Percentiles rank a stretch among this genome's conserved stretches.
These are phyloP conservation scores for Melieria omissa DNA, from an alignment of 2,888 invertebrate genomes.

Conservation along the genomic window DNA sequence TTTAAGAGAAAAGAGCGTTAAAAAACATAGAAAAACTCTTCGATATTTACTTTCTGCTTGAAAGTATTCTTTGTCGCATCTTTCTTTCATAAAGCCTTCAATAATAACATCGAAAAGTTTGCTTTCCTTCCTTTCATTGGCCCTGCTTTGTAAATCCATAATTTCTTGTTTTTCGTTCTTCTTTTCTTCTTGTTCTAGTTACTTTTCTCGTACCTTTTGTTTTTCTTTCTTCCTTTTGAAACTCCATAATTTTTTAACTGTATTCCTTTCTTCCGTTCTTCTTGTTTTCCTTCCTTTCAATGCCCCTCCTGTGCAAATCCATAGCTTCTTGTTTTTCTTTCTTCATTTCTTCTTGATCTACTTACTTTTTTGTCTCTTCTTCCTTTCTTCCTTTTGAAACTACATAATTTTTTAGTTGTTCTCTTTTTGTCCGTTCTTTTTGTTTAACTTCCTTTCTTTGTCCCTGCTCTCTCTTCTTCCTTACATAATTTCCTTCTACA, in stretches of 20 bases:
- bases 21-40: too few species aligned
- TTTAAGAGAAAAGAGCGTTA: too few species aligned
- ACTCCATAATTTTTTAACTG: constrained; percentile 11
- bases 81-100: too few species aligned
- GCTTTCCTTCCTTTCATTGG: constrained; percentile 8
- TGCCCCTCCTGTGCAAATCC: background rate
- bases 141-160: background rate
- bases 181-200: constrained; percentile 10
- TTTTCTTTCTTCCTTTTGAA: background rate
- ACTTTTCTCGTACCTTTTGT: background rate
- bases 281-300: constrained; percentile 23
- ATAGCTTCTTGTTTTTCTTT: background rate
- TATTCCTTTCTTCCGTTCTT: constrained; percentile 28
- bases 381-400: background rate
- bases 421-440: background rate
- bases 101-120: background rate
- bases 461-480: too few species aligned
- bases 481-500: too few species aligned
- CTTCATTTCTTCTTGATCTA: constrained; percentile 12
- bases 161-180: constrained; percentile 13
- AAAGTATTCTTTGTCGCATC: too few species aligned
- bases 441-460: too few species aligned
- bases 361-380: background rate
- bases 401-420: background rate
- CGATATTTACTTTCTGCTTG: too few species aligned